Percentiles rank a stretch among this genome's conserved stretches.
Conservation (phyloP, 2,113 vertebrate genomes). For the Callocephalon fimbriatum region DNA sequence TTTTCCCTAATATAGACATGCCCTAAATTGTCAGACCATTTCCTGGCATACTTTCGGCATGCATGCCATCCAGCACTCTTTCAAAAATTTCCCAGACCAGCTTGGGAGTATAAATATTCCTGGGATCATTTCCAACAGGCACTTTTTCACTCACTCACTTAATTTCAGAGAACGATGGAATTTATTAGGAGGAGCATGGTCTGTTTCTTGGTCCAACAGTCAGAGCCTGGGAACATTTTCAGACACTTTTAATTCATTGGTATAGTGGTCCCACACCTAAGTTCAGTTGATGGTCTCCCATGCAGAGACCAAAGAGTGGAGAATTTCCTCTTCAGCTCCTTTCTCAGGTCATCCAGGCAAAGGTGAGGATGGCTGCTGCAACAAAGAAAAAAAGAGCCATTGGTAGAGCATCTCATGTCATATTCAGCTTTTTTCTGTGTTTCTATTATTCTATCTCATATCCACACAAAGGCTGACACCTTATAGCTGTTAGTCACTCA, state of each 20-base stretch:
- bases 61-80: background rate
- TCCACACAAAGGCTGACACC: background rate
- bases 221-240: conserved; percentile 29
- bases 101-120: background rate
- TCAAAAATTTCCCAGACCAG: background rate
- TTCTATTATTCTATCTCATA: background rate
- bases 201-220: background rate
- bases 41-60: conserved; percentile 37
- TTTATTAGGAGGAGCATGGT: background rate
- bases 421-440: background rate
- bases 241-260: background rate
- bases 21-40: background rate
- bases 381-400: background rate
- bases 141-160: conserved; percentile 21
- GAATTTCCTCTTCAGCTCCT: background rate
- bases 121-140: conserved; percentile 11
- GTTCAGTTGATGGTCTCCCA: background rate
- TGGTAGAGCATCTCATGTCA: background rate
- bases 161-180: background rate
- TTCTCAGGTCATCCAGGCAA: background rate
- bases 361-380: background rate
- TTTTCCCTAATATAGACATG: conserved; percentile 20
- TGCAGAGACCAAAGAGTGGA: background rate
- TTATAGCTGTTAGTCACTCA: background rate
- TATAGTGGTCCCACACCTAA: background rate